phyloP scores from a whole-genome alignment of 2,797 vertebrate genomes.

The Poecile montanus region DNA sequence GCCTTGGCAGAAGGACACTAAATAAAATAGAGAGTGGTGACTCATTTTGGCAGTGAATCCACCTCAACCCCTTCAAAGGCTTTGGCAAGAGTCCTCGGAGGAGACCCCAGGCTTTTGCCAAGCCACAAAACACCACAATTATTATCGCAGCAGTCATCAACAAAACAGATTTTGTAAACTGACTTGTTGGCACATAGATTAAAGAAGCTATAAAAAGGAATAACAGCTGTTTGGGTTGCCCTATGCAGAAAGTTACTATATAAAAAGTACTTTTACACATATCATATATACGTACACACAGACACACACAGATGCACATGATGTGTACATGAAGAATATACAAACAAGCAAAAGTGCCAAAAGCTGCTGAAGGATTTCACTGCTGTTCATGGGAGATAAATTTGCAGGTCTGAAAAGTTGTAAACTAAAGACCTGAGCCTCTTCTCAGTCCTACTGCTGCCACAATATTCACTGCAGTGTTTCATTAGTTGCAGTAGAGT shows the following conservation, averaged over 20 bases:
- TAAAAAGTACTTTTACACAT: conserved; percentile 75
- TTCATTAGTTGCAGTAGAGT: not conserved
- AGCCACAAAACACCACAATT: conserved; percentile 86
- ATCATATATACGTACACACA: conserved; percentile 61
- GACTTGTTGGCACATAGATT: conserved; percentile 86
- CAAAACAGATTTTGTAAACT: conserved; percentile 88
- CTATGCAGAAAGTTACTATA: conserved; percentile 78
- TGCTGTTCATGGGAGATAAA: conserved; percentile 28
- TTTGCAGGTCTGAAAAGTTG: conserved; percentile 39
- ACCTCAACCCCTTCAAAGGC: conserved; percentile 85
- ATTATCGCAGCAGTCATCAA: conserved; percentile 86
- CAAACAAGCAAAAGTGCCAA: conserved; percentile 56
- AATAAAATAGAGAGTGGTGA: conserved; percentile 86
- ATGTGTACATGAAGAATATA: conserved; percentile 51
- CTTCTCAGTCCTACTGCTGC: not conserved
- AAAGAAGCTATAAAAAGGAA: conserved; percentile 85
- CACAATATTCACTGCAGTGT: not conserved
- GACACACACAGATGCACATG: conserved; percentile 58
- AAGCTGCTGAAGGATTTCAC: conserved; percentile 44
- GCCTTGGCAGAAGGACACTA: conserved; percentile 87
- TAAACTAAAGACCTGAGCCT: not conserved
- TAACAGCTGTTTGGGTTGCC: conserved; percentile 85
- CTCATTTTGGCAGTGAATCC: conserved; percentile 87
- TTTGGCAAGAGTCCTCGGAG: conserved; percentile 86
- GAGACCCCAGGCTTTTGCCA: conserved; percentile 87